Evolutionary conservation across 2,797 vertebrate species (phyloP), one percentile per base, ranked within the genome.

Genomic region (Masticophis lateralis): DNA sequence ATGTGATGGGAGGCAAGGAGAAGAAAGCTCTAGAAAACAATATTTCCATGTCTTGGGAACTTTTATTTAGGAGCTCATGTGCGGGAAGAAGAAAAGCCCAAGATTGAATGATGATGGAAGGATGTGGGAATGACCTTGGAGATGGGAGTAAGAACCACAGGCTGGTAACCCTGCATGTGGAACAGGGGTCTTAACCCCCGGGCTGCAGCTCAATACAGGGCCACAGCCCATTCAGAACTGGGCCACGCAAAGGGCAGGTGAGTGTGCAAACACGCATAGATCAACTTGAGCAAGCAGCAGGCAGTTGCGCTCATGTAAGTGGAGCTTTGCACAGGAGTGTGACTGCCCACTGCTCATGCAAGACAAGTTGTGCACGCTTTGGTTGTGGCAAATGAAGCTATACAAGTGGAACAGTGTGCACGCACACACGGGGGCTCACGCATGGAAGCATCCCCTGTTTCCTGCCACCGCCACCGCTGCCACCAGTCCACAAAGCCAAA

Each of bases 381-480:
- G 66, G n/a, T 69, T 0, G 2, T 14, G 28, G 13, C 12, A 66
- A 66, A 6, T 66, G 63, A 66, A 66, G 28, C 12, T n/a, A 2
- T n/a, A 28, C 13, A 66, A 66, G 14, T 66, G 28, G 63, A 66
- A n/a, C 63, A 14, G 28, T 66, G 12, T 66, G 28, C 12, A n/a
- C 2, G 5, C 5, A 14, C 12, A n/a, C 63, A 66, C 0, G 0
- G 4, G 4, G 0, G 2, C 63, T 14, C 12, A 4, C 11, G 0
- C 63, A n/a, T 66, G 12, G 63, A 66, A 66, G 63, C 63, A 66
- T n/a, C 28, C 12, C 63, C 28, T 63, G 8, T 63, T 28, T 1
- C 61, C 4, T 10, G 1, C 20, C 22, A 3, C 3, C 0, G 1
- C 4, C 28, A 66, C 12, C 4, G 2, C 63, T 66, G 13, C 28